Evolutionary conservation across 2,113 vertebrate genomes (phyloP).

Genomic region (Pipra filicauda): DNA sequence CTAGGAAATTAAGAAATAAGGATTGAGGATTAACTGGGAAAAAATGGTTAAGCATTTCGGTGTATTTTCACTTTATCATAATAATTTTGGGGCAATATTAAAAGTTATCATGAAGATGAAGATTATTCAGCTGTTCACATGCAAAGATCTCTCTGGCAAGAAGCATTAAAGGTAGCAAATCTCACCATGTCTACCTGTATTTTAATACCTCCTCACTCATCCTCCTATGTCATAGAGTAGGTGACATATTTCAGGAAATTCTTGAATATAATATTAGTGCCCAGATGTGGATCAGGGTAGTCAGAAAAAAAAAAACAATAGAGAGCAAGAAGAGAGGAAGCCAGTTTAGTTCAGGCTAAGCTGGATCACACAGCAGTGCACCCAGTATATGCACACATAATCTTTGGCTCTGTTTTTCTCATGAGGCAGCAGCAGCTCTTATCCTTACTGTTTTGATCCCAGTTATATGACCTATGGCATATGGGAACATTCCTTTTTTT

Average conservation of each 20-base stretch:
- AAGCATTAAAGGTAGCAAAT: neutral
- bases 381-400: neutral
- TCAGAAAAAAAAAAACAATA: neutral
- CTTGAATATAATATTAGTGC: neutral
- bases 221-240: neutral
- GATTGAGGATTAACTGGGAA: neutral
- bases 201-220: neutral
- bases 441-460: neutral
- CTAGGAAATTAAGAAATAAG: neutral
- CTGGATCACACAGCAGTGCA: neutral
- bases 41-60: neutral
- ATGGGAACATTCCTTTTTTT: slow-evolving; percentile 6
- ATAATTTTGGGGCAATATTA: neutral
- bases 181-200: neutral
- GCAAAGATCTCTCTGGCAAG: neutral
- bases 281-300: neutral
- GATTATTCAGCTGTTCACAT: neutral
- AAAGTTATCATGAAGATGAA: neutral
- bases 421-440: neutral
- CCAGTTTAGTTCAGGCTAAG: neutral
- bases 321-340: neutral
- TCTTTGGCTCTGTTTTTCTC: neutral
- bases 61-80: neutral
- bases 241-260: neutral
- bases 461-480: slow-evolving; percentile 19